phyloP scores from a whole-genome alignment of 1,140 invertebrate species.

The Monochamus saltuarius region DNA sequence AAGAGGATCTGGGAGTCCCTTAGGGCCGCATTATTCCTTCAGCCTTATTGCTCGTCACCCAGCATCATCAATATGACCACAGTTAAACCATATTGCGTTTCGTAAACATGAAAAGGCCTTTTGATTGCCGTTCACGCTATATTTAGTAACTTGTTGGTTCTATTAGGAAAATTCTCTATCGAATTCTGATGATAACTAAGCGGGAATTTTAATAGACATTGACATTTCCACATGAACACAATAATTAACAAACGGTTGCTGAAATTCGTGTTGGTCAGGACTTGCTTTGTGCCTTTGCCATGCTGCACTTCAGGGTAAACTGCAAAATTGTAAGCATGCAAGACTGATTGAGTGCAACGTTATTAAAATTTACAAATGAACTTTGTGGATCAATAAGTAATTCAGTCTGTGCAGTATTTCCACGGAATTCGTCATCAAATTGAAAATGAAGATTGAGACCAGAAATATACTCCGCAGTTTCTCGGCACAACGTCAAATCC shows the following conservation, averaged over 20 bases:
- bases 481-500: too few relatives aligned
- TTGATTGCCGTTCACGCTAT: conserved; percentile 23
- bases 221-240: conserved; percentile 14
- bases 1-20: conserved; percentile 28
- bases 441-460: too few relatives aligned
- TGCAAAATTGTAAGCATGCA: conserved; percentile 4
- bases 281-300: conserved; percentile 4
- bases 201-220: conserved; percentile 15
- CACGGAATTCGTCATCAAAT: too few relatives aligned
- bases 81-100: conserved; percentile 36
- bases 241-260: conserved; percentile 20
- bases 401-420: too few relatives aligned
- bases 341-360: conserved; percentile 5
- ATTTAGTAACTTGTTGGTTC: conserved; percentile 17
- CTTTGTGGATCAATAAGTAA: too few relatives aligned
- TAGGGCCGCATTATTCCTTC: conserved; percentile 30
- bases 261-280: conserved; percentile 11
- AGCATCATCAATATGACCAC: conserved; percentile 38
- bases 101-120: conserved; percentile 31
- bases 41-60: conserved; percentile 35
- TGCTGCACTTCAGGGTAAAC: not conserved
- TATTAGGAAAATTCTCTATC: conserved; percentile 21
- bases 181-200: conserved; percentile 9
- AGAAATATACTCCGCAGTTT: too few relatives aligned
- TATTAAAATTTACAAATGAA: conserved; percentile 4